Conservation (phyloP, 2,888 invertebrate genomes). For the Ophraella communa region DNA sequence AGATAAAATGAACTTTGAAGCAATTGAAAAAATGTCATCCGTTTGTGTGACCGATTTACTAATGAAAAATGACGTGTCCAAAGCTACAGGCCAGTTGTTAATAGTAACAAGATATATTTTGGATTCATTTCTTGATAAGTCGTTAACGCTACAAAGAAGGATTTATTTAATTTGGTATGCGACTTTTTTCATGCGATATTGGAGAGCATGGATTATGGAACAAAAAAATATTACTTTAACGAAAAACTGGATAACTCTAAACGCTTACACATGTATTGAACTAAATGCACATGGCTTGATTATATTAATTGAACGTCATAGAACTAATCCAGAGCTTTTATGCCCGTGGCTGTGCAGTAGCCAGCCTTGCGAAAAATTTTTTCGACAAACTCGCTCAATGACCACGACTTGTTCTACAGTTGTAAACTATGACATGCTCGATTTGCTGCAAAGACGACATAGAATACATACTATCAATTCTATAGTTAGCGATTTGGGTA, state of each 20-base stretch:
- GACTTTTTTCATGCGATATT: too few species aligned
- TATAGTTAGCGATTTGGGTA: too few species aligned
- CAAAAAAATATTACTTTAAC: too few species aligned
- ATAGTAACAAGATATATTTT: not conserved
- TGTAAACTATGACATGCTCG: not conserved
- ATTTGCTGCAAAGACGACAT: too few species aligned
- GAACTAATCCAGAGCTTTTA: too few species aligned
- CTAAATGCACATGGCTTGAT: too few species aligned
- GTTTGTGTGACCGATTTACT: not conserved
- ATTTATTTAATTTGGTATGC: too few species aligned
- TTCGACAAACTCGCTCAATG: not conserved
- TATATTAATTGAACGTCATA: too few species aligned
- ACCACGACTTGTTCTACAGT: not conserved
- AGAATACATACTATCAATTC: too few species aligned
- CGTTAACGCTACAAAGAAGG: not conserved
- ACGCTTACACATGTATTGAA: too few species aligned
- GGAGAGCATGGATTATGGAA: too few species aligned
- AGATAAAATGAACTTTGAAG: not conserved
- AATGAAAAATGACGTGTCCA: not conserved
- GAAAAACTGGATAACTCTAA: too few species aligned
- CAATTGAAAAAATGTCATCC: not conserved
- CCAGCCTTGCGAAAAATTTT: not conserved
- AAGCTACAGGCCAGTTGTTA: not conserved
- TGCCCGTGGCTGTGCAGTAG: not conserved
- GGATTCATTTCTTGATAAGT: not conserved